Conservation (phyloP, 2,888 invertebrate genomes). For the Orthosia cruda region DNA sequence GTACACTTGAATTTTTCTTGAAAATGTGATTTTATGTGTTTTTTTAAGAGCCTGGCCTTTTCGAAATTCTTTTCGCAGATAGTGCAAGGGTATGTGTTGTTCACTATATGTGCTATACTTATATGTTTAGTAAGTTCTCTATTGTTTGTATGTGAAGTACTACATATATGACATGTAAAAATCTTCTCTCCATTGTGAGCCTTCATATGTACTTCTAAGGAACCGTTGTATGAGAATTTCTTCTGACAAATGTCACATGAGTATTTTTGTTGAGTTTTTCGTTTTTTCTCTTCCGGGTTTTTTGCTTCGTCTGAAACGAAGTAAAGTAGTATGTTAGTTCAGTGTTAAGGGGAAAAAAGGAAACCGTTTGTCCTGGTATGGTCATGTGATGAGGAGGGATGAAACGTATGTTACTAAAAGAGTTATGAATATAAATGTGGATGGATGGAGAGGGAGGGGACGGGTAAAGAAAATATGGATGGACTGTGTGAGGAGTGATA, state of each 20-base stretch:
- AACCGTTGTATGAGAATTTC: slow-evolving; percentile 76
- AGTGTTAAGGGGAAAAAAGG: too few relatives aligned
- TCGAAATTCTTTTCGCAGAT: slow-evolving; percentile 80
- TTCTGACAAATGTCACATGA: slow-evolving; percentile 73
- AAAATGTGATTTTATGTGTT: slow-evolving; percentile 81
- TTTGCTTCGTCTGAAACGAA: slow-evolving; percentile 61
- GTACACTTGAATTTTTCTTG: slow-evolving; percentile 82
- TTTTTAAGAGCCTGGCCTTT: slow-evolving; percentile 80
- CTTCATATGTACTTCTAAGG: slow-evolving; percentile 78
- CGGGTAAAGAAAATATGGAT: too few relatives aligned
- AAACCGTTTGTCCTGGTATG: too few relatives aligned
- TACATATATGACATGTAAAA: slow-evolving; percentile 80
- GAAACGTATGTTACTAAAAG: too few relatives aligned
- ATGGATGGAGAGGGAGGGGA: too few relatives aligned
- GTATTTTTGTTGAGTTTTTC: slow-evolving; percentile 61
- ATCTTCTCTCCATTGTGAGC: slow-evolving; percentile 81
- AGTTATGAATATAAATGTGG: too few relatives aligned
- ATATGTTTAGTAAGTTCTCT: slow-evolving; percentile 85
- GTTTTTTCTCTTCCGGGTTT: slow-evolving; percentile 32
- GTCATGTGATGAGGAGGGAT: too few relatives aligned
- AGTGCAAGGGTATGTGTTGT: slow-evolving; percentile 79
- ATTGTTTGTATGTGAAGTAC: slow-evolving; percentile 77
- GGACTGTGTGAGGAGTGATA: too few relatives aligned
- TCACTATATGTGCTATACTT: slow-evolving; percentile 72
- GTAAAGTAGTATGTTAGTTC: neutral